These are phyloP conservation scores for Eristalinus aeneus DNA, from an alignment of 2,888 invertebrate species.

Conservation along the genomic window DNA sequence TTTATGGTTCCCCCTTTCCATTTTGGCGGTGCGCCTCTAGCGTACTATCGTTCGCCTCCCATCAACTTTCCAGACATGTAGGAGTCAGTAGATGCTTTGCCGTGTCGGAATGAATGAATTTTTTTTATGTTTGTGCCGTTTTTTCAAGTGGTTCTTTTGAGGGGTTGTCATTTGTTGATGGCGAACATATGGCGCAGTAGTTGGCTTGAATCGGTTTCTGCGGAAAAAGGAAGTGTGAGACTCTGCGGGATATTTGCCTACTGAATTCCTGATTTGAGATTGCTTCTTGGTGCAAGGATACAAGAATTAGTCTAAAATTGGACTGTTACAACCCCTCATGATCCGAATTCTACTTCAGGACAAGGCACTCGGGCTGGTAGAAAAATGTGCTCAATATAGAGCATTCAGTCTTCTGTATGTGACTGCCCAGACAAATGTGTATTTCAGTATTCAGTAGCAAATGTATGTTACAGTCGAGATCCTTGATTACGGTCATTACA, in stretches of 20 bases:
- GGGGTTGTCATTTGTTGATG: background rate
- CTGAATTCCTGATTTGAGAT: background rate
- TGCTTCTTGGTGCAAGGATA: too few relatives aligned
- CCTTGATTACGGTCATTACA: too few relatives aligned
- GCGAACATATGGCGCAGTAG: background rate
- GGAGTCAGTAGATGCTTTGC: background rate
- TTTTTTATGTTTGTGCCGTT: background rate
- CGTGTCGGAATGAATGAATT: background rate
- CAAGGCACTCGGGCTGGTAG: too few relatives aligned
- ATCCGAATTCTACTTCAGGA: too few relatives aligned
- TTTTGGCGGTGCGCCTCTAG: conserved; percentile 3
- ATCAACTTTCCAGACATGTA: conserved; percentile 1
- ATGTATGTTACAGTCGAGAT: too few relatives aligned
- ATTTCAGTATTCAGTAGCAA: too few relatives aligned
- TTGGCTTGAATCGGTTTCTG: background rate
- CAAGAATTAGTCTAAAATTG: too few relatives aligned
- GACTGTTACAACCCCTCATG: too few relatives aligned
- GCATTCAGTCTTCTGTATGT: too few relatives aligned
- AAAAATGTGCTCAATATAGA: too few relatives aligned
- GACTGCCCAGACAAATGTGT: too few relatives aligned
- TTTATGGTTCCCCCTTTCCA: conserved; percentile 14
- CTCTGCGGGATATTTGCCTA: background rate
- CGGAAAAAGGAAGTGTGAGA: background rate
- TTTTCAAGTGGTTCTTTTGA: background rate
- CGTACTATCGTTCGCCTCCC: background rate